Base-by-base conservation (phyloP, 2,888 invertebrate genomes). In the Pardosa pseudoannulata region DNA sequence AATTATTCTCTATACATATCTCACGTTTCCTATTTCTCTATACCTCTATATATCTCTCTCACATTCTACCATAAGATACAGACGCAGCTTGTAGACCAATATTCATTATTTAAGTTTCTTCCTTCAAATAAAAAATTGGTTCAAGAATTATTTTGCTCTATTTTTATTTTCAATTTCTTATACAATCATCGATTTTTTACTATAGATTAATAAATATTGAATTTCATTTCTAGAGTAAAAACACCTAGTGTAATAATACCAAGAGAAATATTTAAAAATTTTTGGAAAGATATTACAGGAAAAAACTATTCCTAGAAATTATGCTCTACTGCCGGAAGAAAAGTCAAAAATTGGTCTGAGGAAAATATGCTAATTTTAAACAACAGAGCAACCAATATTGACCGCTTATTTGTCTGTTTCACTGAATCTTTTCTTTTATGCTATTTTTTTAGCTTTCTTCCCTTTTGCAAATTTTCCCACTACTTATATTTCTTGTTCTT, bases 311-410 rank as follows among this genome's bases (percentile, higher is more conserved):
- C 32, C 19, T 9, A 19, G 32, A 78, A 36, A 39, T 28, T 23
- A 23, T 70, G 2, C 32, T 31, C 32, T 67, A 41, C 36, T 6
- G 23, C 46, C 19, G 72, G 76, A 65, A 75, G 62, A 56, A 75
- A 76, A 71, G 46, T 64, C 76, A 31, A 75, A 70, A 65, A 39
- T 76, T 36, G 72, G 72, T 75, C 64, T 82, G 27, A 41, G 27
- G 70, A 46, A 75, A 83, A 83, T 83, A 83, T 76, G 82, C 71
- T 83, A 76, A 83, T 83, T 76, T 83, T 32, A 50, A 65, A 29
- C 64, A 71, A 62, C n/a, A 67, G 50, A 62, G 76, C 71, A 68
- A 31, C 75, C 31, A 28, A 19, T 82, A 82, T 82, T 82, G 75
- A 76, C 82, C 72, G 76, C 71, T 74, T 32, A 27, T 64, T 62